These are phyloP conservation scores for Coilia nasus DNA, from an alignment of 2,797 vertebrate species.

Conservation along the genomic window DNA sequence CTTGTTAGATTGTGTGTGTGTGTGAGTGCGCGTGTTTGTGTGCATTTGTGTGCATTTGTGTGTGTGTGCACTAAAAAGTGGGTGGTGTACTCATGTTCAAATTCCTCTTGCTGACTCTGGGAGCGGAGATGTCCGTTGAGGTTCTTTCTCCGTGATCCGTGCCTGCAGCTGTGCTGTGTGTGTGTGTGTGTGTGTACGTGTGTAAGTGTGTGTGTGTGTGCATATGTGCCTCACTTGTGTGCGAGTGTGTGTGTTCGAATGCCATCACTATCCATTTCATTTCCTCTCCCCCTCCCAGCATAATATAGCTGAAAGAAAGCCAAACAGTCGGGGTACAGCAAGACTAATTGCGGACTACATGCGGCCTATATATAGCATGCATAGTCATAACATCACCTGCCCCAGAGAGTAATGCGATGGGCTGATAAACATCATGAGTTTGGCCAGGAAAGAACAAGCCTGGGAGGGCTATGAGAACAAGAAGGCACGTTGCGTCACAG, in stretches of 20 bases:
- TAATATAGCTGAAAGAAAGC: constrained; percentile 36
- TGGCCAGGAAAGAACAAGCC: background rate
- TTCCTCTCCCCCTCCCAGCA: constrained; percentile 30
- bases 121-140: background rate
- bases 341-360: constrained; percentile 14
- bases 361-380: constrained; percentile 1
- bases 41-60: background rate
- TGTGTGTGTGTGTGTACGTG: constrained; percentile 23
- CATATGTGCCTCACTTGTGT: background rate
- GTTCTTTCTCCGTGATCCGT: background rate
- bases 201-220: background rate
- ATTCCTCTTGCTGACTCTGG: constrained; percentile 1
- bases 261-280: constrained; percentile 28
- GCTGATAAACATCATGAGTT: background rate
- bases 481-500: background rate
- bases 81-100: background rate
- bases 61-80: background rate
- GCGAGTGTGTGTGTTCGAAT: constrained; percentile 28
- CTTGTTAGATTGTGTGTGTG: constrained; percentile 5
- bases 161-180: constrained; percentile 28
- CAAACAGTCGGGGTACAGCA: constrained; percentile 12
- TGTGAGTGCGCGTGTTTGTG: constrained; percentile 5
- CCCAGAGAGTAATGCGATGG: background rate
- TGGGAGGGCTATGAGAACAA: background rate
- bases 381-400: constrained; percentile 24